Conservation (phyloP, 2,888 invertebrate genomes). For the Dasypolia templi region DNA sequence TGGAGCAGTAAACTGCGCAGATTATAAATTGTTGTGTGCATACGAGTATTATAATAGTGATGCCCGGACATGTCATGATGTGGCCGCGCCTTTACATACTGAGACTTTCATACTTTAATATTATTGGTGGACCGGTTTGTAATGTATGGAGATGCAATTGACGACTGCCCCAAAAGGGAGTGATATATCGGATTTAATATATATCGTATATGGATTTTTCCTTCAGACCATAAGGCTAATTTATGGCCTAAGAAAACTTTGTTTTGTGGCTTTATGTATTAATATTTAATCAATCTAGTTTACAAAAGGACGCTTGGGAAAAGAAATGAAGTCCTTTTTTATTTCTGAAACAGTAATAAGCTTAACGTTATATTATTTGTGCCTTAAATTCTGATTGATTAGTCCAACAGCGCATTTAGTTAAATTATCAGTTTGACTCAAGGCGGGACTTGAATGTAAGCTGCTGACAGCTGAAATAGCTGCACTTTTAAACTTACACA, state of each 20-base stretch:
- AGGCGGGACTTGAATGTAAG: background rate
- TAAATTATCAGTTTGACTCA: constrained; percentile 16
- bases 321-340: background rate
- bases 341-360: no score
- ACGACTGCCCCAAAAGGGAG: constrained; percentile 1
- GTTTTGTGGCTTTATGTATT: background rate
- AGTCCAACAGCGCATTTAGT: background rate
- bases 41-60: constrained; percentile 34
- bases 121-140: constrained; percentile 4
- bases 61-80: constrained; percentile 35
- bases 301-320: background rate
- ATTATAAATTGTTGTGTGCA: constrained; percentile 28
- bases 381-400: constrained; percentile 3
- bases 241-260: constrained; percentile 7
- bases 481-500: constrained; percentile 12
- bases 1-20: constrained; percentile 9
- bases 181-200: constrained; percentile 7
- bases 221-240: background rate
- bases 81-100: constrained; percentile 39
- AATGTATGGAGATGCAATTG: constrained; percentile 25
- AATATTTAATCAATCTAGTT: background rate
- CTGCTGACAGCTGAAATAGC: constrained; percentile 12
- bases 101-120: constrained; percentile 23
- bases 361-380: no score
- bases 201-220: background rate